Evolutionary conservation across 2,113 vertebrate species (phyloP).

Genomic region (Tauraco erythrolophus): DNA sequence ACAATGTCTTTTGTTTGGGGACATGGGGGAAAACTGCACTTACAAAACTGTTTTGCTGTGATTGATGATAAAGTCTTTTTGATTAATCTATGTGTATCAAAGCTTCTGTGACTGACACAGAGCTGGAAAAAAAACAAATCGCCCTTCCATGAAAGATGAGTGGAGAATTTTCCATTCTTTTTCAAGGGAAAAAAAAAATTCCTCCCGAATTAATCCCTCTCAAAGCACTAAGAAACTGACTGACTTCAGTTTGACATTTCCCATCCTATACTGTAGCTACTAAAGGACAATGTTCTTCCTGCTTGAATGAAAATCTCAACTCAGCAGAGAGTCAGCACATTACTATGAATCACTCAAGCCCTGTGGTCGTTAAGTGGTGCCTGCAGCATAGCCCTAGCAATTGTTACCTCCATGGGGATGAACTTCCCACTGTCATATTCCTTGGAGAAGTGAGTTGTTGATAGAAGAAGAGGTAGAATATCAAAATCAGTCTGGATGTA

Average conservation of each 20-base stretch:
- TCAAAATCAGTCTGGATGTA: background rate
- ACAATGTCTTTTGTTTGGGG: background rate
- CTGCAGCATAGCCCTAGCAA: background rate
- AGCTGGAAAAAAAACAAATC: conserved; percentile 16
- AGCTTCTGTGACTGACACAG: background rate
- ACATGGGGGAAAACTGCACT: background rate
- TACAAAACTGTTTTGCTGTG: background rate
- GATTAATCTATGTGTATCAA: conserved; percentile 18
- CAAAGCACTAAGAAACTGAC: background rate
- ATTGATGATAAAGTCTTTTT: conserved; percentile 38
- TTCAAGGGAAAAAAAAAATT: background rate
- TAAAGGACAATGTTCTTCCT: background rate
- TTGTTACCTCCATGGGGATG: background rate
- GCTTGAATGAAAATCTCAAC: background rate
- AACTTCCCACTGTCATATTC: background rate
- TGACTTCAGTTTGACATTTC: background rate
- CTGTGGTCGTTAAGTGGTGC: background rate
- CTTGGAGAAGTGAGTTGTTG: background rate
- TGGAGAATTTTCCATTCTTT: conserved; percentile 31
- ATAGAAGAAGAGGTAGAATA: background rate
- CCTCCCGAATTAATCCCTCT: background rate
- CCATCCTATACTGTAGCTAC: background rate
- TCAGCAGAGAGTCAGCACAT: background rate
- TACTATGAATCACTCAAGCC: background rate
- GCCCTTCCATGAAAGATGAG: conserved; percentile 24